These are phyloP conservation scores for Acridotheres tristis DNA, from an alignment of 2,797 vertebrate genomes.

Conservation along the genomic window DNA sequence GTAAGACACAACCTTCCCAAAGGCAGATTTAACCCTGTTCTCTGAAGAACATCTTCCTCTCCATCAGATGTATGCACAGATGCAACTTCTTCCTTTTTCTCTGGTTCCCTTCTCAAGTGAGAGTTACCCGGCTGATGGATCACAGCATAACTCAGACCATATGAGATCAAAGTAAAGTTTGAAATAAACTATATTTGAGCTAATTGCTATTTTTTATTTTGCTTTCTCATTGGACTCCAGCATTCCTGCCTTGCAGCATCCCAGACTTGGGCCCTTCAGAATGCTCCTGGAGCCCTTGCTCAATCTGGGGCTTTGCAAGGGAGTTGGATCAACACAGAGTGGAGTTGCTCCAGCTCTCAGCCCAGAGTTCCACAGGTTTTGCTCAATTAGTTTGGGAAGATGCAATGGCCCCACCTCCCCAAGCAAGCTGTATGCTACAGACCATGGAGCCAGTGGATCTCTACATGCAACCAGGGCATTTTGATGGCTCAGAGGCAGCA, in stretches of 20 bases:
- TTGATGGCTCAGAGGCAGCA: not conserved
- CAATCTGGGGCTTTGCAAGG: not conserved
- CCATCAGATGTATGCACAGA: not conserved
- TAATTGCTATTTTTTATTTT: not conserved
- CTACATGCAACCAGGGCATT: not conserved
- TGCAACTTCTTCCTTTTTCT: not conserved
- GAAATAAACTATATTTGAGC: not conserved
- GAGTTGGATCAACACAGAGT: not conserved
- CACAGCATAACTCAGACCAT: not conserved
- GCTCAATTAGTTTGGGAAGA: not conserved
- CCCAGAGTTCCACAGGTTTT: not conserved
- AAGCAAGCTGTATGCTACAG: not conserved
- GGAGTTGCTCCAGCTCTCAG: not conserved
- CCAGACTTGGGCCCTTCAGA: not conserved
- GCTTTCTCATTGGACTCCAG: not conserved
- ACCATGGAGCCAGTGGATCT: not conserved
- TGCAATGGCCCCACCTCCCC: rapidly evolving
- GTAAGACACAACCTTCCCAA: not conserved
- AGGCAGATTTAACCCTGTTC: not conserved
- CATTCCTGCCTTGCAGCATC: not conserved
- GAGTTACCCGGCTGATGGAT: not conserved
- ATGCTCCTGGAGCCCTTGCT: not conserved
- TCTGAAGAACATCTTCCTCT: not conserved
- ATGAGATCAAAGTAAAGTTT: not conserved
- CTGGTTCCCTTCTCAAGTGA: not conserved